Evolutionary conservation across 1,140 invertebrate genomes (phyloP), one percentile per base, ranked within the genome.

Genomic region (Saxidomus purpurata): DNA sequence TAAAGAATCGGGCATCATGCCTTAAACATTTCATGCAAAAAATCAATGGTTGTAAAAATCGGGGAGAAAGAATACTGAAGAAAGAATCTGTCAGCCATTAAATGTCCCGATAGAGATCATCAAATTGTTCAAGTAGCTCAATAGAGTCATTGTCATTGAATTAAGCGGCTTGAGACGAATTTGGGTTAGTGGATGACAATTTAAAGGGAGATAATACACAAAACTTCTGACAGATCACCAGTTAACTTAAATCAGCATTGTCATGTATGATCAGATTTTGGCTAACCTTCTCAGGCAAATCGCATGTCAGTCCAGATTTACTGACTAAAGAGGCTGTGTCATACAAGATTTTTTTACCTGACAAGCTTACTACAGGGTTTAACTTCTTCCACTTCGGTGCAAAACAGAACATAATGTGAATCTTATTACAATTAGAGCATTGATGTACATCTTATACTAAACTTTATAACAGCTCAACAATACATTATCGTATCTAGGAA

Each of bases 41-140:
- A 88, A 88, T 88, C 86, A 81, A 88, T 88, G 71, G 43, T 47
- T 80, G 77, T 88, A 88, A 88, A 88, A 88, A 52, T 47, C 34
- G 31, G 15, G 25, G 49, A 74, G 63, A 52, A 80, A 52, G 52
- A 88, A 63, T 80, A 49, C 55, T 19, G 59, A 81, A 88, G 86
- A 81, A 88, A 63, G 74, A 88, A 88, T 88, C 86, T 71, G 76
- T 80, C 76, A 88, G 59, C 71, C 63, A 79, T 88, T 88, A 49
- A 87, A 76, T 28, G 85, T 87, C 85, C 85, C 85, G 76, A 77
- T 87, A 79, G 85, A 87, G 85, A 79, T 87, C 71, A 87, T 87
- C 85, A 87, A 87, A 85, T 79, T 79, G 76, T 87, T 79, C 31
- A 87, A 87, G 85, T 87, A 61, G 85, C 76, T 79, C 76, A 87